phyloP scores from a whole-genome alignment of 2,888 invertebrate species.

The Eremobia ochroleuca region DNA sequence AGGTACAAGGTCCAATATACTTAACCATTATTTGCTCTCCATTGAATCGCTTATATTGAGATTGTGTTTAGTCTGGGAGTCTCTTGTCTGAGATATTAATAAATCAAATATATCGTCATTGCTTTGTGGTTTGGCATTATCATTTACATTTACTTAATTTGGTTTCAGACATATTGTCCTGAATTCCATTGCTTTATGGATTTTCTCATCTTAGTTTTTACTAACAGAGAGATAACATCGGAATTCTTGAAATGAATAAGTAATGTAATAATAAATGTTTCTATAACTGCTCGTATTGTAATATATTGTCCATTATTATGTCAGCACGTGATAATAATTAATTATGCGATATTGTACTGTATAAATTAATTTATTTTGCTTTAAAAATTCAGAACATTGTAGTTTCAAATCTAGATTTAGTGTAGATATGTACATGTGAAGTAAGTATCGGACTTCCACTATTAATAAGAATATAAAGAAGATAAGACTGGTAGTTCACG shows the following conservation, averaged over 20 bases:
- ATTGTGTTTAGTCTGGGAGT: constrained; percentile 25
- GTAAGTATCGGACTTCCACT: not conserved
- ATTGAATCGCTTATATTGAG: constrained; percentile 37
- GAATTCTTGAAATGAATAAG: constrained; percentile 38
- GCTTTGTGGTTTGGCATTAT: constrained; percentile 23
- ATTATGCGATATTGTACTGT: constrained; percentile 5
- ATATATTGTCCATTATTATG: constrained; percentile 31
- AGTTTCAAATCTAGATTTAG: not conserved
- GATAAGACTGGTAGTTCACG: constrained; percentile 16
- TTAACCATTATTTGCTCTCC: constrained; percentile 49
- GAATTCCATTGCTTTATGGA: constrained; percentile 38
- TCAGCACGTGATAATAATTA: constrained; percentile 40
- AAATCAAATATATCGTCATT: constrained; percentile 14
- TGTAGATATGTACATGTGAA: not conserved
- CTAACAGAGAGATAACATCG: constrained; percentile 24
- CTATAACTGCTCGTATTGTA: constrained; percentile 15
- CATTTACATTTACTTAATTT: constrained; percentile 29
- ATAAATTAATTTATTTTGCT: not conserved
- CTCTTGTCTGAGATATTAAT: constrained; percentile 21
- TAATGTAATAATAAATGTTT: constrained; percentile 31
- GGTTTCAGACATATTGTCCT: constrained; percentile 43
- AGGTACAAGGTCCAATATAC: constrained; percentile 52
- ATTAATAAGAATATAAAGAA: constrained; percentile 13
- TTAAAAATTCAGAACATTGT: not conserved
- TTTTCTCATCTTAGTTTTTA: constrained; percentile 27